Conservation (phyloP, 2,113 vertebrate genomes). For the Nothocercus nigrocapillus region DNA sequence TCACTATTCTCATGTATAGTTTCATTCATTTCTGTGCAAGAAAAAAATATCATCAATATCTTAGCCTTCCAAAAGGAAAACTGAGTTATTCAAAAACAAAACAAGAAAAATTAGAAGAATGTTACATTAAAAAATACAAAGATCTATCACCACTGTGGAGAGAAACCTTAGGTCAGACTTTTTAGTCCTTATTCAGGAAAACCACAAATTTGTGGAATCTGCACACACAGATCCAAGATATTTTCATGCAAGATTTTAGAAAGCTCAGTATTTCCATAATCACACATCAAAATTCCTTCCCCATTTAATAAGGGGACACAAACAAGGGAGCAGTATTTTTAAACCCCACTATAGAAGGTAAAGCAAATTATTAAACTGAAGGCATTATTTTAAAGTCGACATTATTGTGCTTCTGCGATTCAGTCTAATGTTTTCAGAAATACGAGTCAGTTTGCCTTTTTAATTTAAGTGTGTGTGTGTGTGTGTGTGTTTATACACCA, state of each 20-base stretch:
- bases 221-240: neutral
- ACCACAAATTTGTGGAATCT: neutral
- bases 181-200: neutral
- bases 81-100: neutral
- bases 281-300: neutral
- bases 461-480: neutral
- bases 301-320: neutral
- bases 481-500: neutral
- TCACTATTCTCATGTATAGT: conserved; percentile 88
- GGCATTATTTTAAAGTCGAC: neutral
- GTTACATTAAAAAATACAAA: neutral
- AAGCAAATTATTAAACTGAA: neutral
- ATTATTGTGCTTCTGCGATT: neutral
- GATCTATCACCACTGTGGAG: neutral
- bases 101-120: neutral
- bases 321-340: neutral
- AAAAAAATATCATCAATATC: conserved; percentile 7
- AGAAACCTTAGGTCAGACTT: neutral
- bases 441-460: neutral
- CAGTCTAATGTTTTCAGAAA: neutral
- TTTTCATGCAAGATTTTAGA: neutral
- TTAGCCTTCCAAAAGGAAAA: neutral
- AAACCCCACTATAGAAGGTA: neutral
- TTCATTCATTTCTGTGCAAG: conserved; percentile 88
- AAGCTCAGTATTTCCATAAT: neutral